Evolutionary conservation across 35 echinoderm and acorn worm species (phyloP), one percentile per base, ranked within the genome.

Genomic region (Apostichopus japonicus): DNA sequence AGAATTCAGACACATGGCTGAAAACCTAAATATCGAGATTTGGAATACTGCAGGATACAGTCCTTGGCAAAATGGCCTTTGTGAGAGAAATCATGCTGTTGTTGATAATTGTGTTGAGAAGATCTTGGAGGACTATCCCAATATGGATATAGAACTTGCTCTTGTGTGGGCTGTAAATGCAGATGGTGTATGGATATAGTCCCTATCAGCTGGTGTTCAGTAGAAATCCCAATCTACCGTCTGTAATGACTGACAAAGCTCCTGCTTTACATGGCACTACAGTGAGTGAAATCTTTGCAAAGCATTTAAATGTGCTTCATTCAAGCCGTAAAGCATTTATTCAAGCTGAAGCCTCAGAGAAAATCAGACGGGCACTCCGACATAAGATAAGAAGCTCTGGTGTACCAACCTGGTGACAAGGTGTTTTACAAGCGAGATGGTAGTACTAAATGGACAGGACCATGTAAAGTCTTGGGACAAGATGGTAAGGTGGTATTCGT

Each of bases 1-100:
- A n/a, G 72, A 77, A 15, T 72, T 91, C 54, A 5, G 76, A 59
- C 72, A 91, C 10, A 91, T 91, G 73, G 71, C 22, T 78, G 90
- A 91, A 91, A 79, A 91, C n/a, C 52, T 91, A 27, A 91, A 91
- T 54, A 91, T 91, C n/a, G 90, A 92, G 57, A 44, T 65, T 53
- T 57, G 55, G 76, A 91, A 72, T 24, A 91, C 76, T 22, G 90
- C 90, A 19, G 71, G 65, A 17, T 54, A 24, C 54, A 86, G 83
- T 63, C 83, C 83, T 9, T 57, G 83, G 83, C 83, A 86, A 86
- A 78, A 91, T 77, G 71, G 72, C 4, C 17, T 91, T 15, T 77
- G 76, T 77, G 72, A 91, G 77, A 78, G 76, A 79, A 72, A 77
- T 80, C n/a, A 78, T 91, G 90, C 65, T 27, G 87, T 90, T 14